phyloP scores from a whole-genome alignment of 1,140 invertebrate species.

The Drosophila sp. region DNA sequence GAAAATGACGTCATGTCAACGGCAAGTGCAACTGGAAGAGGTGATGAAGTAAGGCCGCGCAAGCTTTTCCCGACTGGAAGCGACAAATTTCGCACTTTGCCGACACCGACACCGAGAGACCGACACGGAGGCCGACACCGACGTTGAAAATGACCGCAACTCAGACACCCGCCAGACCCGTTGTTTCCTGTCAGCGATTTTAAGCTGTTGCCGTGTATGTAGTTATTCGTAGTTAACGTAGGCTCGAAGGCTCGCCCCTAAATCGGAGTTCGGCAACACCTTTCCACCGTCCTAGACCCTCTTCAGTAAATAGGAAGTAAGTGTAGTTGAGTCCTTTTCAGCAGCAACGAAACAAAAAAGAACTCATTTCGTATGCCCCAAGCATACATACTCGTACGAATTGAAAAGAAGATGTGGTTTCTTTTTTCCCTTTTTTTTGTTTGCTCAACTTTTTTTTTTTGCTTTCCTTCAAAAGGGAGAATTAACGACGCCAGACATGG shows the following conservation, averaged over 20 bases:
- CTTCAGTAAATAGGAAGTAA: constrained; percentile 60
- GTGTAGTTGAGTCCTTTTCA: constrained; percentile 40
- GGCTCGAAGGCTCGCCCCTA: neutral
- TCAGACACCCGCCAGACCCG: constrained; percentile 47
- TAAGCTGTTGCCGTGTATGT: constrained; percentile 28
- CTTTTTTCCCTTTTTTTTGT: constrained; percentile 17
- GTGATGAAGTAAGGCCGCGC: constrained; percentile 38
- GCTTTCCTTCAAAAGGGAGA: constrained; percentile 1
- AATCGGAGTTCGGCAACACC: neutral
- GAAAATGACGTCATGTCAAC: constrained; percentile 71
- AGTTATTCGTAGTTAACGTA: neutral
- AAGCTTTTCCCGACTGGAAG: constrained; percentile 59
- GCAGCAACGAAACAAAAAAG: constrained; percentile 27
- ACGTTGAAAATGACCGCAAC: constrained; percentile 56
- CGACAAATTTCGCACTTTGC: constrained; percentile 37
- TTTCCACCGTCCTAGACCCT: neutral
- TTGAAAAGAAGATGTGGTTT: constrained; percentile 46
- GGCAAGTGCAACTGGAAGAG: constrained; percentile 65
- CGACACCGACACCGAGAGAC: constrained; percentile 18
- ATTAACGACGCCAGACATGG: constrained; percentile 27
- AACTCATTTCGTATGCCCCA: constrained; percentile 70
- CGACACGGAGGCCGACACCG: constrained; percentile 13
- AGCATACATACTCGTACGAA: constrained; percentile 46
- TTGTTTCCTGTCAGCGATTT: constrained; percentile 30
- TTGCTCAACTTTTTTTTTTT: constrained; percentile 32